Evolutionary conservation across 1,140 invertebrate genomes (phyloP), one percentile per base, ranked within the genome.

Genomic region (Drosophila bipectinata): DNA sequence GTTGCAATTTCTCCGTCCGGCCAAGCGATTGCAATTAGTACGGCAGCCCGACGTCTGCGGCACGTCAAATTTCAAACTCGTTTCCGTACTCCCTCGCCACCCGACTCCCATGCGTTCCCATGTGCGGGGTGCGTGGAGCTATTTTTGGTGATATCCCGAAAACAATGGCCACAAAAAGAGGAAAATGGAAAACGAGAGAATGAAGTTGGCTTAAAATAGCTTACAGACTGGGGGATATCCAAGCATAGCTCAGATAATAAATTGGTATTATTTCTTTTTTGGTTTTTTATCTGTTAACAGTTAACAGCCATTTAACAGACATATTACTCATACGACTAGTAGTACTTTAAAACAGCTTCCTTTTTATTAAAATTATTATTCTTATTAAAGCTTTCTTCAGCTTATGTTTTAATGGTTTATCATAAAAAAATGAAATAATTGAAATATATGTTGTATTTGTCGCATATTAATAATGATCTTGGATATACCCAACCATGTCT

Each of bases 41-140:
- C 34, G 58, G 49, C 62, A 53, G 67, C 60, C 62, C 67, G 61
- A 79, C 56, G 72, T 79, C 72, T 73, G 81, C 73, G 68, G 73
- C 77, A 52, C 72, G 63, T 85, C 77, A 85, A 77, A 81, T 77
- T 75, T 72, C 60, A 81, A 72, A 87, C 83, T 69, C 45, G 24
- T 32, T 21, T 12, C 44, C n/a, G 8, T 24, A 39, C 41, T 39
- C 28, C 21, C 44, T n/a, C 15, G 8, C 30, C 5, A 18, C 15
- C 18, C 24, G 14, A 18, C 44, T 14, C 14, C 10, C 32, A n/a
- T 26, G 47, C 51, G 47, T n/a, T 51, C 15, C 51, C 66, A 69
- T 54, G 44, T 72, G 75, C 58, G 47, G 67, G 54, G 44, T 72
- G 75, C 58, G 47, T 67, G 54, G 64, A 51, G 68, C 81, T 85